Percentiles rank a stretch among this genome's conserved stretches.
These are phyloP conservation scores for Anolis sagrei DNA, from an alignment of 2,113 vertebrate species.

Conservation along the genomic window DNA sequence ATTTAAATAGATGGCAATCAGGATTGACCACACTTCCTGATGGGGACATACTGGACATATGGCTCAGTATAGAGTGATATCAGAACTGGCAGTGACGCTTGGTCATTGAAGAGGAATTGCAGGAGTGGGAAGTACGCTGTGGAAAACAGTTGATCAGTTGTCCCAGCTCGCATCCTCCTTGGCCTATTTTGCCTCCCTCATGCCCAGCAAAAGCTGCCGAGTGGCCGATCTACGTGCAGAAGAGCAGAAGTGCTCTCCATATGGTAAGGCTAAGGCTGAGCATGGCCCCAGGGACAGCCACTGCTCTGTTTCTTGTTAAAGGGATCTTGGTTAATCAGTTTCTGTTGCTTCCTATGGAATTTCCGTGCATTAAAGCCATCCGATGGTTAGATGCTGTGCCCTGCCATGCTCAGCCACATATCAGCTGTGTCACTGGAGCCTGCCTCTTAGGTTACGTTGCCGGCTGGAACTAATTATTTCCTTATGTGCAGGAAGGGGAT, in stretches of 20 bases:
- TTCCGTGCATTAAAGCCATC: neutral
- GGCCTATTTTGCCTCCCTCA: neutral
- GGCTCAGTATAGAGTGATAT: neutral
- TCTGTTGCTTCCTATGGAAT: conserved; percentile 12
- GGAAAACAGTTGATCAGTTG: neutral
- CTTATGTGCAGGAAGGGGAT: neutral
- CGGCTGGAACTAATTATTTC: conserved; percentile 26
- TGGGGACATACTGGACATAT: neutral
- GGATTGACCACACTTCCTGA: neutral
- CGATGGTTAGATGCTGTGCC: conserved; percentile 6
- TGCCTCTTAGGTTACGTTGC: conserved; percentile 22
- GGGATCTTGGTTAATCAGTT: conserved; percentile 10
- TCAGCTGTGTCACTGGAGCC: conserved; percentile 24
- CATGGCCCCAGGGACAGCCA: neutral
- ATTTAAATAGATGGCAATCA: neutral
- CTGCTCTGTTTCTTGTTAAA: conserved; percentile 28
- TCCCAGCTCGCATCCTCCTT: too few species aligned
- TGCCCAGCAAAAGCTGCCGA: neutral
- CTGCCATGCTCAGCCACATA: conserved; percentile 8
- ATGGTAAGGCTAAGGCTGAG: conserved; percentile 4
- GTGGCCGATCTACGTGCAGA: neutral
- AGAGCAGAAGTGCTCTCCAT: neutral
- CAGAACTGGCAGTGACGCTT: neutral
- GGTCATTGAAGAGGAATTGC: neutral
- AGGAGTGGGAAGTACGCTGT: neutral